Evolutionary conservation across 2,797 vertebrate species (phyloP).

Genomic region (Nyctibius grandis): DNA sequence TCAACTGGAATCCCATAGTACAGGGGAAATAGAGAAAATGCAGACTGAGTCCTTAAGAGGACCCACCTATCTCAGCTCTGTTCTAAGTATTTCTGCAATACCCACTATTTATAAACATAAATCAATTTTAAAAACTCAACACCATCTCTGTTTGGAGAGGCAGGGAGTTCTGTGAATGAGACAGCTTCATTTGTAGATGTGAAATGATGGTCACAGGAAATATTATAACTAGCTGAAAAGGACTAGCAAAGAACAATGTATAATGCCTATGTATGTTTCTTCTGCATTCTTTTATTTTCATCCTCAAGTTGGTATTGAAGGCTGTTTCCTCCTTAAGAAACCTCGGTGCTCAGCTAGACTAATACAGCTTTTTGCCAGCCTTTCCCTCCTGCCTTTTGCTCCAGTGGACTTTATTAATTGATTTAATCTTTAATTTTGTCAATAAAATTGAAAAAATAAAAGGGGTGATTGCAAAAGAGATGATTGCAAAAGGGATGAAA

Average conservation of each 20-base stretch:
- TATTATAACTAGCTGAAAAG: background rate
- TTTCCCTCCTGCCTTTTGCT: background rate
- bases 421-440: background rate
- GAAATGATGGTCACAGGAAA: background rate
- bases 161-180: background rate
- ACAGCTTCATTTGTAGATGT: background rate
- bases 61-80: slow-evolving; percentile 23
- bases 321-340: background rate
- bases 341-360: background rate
- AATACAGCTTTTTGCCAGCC: background rate
- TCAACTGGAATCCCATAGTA: slow-evolving; percentile 29
- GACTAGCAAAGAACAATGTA: background rate
- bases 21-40: slow-evolving; percentile 57
- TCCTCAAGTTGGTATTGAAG: background rate
- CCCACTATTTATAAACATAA: background rate
- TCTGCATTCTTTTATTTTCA: background rate
- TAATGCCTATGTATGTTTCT: background rate
- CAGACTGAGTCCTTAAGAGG: slow-evolving; percentile 45
- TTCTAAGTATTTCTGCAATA: slow-evolving; percentile 56
- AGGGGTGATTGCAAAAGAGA: background rate
- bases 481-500: background rate
- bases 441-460: background rate
- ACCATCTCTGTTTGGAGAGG: background rate
- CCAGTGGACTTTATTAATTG: background rate
- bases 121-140: background rate